Percentiles rank a stretch among this genome's conserved stretches.
Evolutionary conservation across 2,113 vertebrate genomes (phyloP).

Genomic region (Indicator maculatus): DNA sequence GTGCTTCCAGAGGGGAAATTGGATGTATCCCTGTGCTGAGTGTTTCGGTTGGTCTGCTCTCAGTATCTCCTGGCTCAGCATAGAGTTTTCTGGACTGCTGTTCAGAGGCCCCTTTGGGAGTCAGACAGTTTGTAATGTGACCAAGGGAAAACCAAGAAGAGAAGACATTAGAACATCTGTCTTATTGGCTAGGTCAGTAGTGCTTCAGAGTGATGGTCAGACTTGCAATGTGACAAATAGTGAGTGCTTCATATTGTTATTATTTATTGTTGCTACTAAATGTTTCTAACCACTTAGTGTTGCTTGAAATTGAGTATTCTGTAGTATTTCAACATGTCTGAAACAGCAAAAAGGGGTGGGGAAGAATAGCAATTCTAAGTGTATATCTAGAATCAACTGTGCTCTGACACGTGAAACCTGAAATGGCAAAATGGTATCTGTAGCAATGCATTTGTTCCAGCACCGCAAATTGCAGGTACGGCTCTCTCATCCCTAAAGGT

Average conservation of each 20-base stretch:
- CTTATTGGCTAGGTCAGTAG: neutral
- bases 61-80: neutral
- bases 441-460: neutral
- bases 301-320: neutral
- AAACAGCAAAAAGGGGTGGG: accelerated
- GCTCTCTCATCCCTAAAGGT: neutral
- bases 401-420: neutral
- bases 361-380: neutral
- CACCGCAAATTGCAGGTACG: neutral
- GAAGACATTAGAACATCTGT: neutral
- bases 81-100: neutral
- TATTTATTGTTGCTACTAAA: neutral
- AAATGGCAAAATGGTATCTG: neutral
- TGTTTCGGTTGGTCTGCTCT: neutral
- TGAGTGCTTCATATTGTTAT: neutral
- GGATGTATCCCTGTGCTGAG: accelerated
- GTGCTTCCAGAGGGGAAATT: neutral
- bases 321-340: neutral
- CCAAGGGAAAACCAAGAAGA: neutral
- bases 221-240: neutral
- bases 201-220: neutral
- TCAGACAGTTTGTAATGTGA: neutral
- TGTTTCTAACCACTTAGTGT: neutral
- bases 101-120: neutral
- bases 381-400: neutral